Percentiles rank a stretch among this genome's conserved stretches.
Conservation (phyloP, 1,140 invertebrate species). For the Phortica variegata region DNA sequence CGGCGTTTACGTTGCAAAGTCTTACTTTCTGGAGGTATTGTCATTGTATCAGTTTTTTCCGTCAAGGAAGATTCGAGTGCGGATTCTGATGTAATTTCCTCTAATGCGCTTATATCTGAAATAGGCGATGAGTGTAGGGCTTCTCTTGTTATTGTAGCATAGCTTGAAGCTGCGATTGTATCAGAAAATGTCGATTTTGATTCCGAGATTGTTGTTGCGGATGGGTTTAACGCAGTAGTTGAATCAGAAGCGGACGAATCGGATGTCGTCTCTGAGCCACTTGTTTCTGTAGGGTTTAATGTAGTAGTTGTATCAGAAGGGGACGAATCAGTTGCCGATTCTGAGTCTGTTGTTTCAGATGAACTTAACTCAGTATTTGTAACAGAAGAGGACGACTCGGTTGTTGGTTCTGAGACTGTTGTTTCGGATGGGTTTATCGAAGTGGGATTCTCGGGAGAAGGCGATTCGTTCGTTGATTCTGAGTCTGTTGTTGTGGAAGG, state of each 20-base stretch:
- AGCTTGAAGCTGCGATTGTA: too few species aligned
- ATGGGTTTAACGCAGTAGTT: background rate
- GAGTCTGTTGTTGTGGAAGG: background rate
- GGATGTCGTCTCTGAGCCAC: constrained; percentile 3
- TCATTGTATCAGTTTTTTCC: too few species aligned
- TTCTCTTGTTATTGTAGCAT: too few species aligned
- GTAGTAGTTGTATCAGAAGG: background rate
- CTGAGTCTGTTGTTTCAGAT: constrained; percentile 1
- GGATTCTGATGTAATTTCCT: constrained; percentile 2
- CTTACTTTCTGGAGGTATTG: too few species aligned
- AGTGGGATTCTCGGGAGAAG: background rate
- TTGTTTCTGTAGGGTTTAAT: background rate
- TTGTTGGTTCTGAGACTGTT: background rate
- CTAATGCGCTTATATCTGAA: background rate
- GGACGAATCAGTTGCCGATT: constrained; percentile 1
- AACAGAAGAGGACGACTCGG: background rate
- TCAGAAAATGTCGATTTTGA: background rate
- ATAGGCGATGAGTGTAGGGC: background rate
- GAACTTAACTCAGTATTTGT: background rate
- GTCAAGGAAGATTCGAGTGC: too few species aligned
- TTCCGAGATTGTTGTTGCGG: background rate
- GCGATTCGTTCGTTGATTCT: background rate
- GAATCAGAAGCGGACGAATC: background rate
- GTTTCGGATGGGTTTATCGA: background rate
- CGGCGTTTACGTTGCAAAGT: too few species aligned